Percentiles rank a stretch among this genome's conserved stretches.
phyloP scores from a whole-genome alignment of 2,888 invertebrate species.

The Scaptomyza caliginosa region DNA sequence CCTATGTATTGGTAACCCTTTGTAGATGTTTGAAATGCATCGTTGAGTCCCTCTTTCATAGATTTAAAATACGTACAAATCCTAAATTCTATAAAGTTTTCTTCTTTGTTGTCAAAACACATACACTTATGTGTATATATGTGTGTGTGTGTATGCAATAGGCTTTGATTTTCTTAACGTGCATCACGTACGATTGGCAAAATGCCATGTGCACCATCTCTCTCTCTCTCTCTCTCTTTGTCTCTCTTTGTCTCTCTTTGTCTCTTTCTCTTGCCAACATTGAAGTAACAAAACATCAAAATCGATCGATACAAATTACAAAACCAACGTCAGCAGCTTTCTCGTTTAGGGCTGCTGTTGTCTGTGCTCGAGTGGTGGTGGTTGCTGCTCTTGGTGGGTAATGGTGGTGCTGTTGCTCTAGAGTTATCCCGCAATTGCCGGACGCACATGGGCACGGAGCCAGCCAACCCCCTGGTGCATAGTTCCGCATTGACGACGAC shows the following conservation, averaged over 20 bases:
- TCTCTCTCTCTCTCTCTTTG: neutral
- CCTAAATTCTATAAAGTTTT: no score
- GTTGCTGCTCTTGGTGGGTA: neutral
- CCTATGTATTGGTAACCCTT: no score
- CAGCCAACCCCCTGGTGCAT: slow-evolving; percentile 57
- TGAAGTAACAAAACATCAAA: slow-evolving; percentile 63
- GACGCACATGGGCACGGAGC: slow-evolving; percentile 30
- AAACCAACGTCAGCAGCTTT: slow-evolving; percentile 62
- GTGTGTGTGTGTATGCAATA: neutral
- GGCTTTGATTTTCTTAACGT: slow-evolving; percentile 32
- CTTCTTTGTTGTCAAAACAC: neutral
- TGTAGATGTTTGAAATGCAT: no score
- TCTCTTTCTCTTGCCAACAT: neutral
- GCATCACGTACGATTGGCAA: slow-evolving; percentile 50
- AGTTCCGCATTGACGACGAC: slow-evolving; percentile 63
- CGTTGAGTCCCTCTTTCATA: neutral
- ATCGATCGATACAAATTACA: slow-evolving; percentile 79
- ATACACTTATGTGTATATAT: neutral
- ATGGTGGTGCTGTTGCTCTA: slow-evolving; percentile 20
- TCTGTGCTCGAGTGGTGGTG: slow-evolving; percentile 26
- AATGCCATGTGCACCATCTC: slow-evolving; percentile 24
- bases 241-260: neutral
- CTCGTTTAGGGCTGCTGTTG: slow-evolving; percentile 45
- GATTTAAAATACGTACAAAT: no score
- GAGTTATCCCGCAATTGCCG: slow-evolving; percentile 53